These are phyloP conservation scores for Calliphora vicina DNA, from an alignment of 1,140 invertebrate genomes.

Conservation along the genomic window DNA sequence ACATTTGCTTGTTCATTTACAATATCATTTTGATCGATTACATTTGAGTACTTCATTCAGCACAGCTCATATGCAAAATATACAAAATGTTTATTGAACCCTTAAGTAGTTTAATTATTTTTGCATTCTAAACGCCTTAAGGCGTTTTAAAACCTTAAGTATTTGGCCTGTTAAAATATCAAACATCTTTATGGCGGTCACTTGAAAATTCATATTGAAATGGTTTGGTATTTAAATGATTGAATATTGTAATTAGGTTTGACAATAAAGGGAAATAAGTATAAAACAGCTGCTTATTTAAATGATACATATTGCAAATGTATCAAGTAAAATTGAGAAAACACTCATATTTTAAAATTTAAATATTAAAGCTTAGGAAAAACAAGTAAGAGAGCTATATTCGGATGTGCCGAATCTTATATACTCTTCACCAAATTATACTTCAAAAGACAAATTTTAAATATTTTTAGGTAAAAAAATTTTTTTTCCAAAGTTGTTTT, in stretches of 20 bases:
- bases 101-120: not conserved
- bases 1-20: not conserved
- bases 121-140: not conserved
- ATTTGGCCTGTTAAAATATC: not conserved
- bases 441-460: too few species aligned
- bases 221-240: not conserved
- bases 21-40: slow-evolving; percentile 16
- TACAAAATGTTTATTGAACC: too few species aligned
- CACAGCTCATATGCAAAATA: not conserved
- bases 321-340: too few species aligned
- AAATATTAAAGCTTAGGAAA: too few species aligned
- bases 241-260: not conserved
- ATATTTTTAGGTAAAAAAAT: too few species aligned
- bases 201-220: not conserved
- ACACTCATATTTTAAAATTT: too few species aligned
- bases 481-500: too few species aligned
- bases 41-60: not conserved
- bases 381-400: too few species aligned
- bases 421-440: too few species aligned
- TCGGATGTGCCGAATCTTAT: too few species aligned
- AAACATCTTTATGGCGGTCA: not conserved
- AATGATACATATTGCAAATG: not conserved
- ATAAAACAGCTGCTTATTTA: not conserved
- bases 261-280: too few species aligned
- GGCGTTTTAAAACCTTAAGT: not conserved